Conservation (phyloP, 2,888 invertebrate species). For the Sinopyrophorus schimmeli region DNA sequence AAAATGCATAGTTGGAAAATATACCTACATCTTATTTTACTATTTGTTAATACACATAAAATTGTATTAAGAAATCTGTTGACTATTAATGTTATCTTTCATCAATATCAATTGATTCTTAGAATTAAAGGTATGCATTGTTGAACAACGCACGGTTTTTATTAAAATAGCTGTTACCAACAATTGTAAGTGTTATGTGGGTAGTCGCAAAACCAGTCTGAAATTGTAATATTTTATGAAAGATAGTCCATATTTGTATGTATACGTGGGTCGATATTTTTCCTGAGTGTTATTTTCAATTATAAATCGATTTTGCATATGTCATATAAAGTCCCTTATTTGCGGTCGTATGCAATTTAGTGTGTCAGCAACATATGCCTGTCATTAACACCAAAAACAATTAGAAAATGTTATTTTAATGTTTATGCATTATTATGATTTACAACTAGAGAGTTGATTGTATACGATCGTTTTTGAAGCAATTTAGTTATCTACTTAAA, state of each 20-base stretch:
- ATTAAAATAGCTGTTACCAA: constrained; percentile 14
- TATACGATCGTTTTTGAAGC: too few species aligned
- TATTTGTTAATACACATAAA: too few species aligned
- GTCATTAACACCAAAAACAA: background rate
- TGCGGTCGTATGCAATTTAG: constrained; percentile 2
- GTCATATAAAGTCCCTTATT: constrained; percentile 5
- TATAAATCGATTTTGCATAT: constrained; percentile 10
- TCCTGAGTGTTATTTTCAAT: constrained; percentile 22
- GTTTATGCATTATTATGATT: too few species aligned
- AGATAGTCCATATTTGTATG: constrained; percentile 48
- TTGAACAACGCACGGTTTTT: constrained; percentile 11
- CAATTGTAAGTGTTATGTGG: constrained; percentile 37
- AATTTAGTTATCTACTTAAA: too few species aligned
- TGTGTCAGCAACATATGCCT: constrained; percentile 3
- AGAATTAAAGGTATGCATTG: too few species aligned
- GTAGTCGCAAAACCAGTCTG: constrained; percentile 50
- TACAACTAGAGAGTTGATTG: too few species aligned
- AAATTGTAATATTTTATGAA: constrained; percentile 51
- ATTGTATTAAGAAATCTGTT: too few species aligned
- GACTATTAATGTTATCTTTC: too few species aligned
- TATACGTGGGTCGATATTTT: constrained; percentile 44
- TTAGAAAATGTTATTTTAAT: too few species aligned
- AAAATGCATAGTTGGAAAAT: too few species aligned
- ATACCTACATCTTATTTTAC: too few species aligned
- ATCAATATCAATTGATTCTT: too few species aligned